Conservation (phyloP, 1,140 invertebrate genomes). For the Gryon sp. region DNA sequence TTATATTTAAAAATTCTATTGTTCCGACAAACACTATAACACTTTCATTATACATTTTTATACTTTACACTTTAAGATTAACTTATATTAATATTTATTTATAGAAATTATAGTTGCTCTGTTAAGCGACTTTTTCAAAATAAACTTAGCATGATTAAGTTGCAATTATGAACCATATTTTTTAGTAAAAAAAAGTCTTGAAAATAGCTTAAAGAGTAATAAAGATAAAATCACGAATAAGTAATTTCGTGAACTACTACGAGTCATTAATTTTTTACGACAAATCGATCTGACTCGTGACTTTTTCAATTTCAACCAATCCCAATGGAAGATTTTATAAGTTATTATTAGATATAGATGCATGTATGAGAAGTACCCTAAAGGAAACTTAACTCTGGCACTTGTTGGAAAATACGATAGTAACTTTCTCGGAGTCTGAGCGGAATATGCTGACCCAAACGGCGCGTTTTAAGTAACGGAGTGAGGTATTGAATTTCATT, state of each 20-base stretch:
- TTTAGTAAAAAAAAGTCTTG: background rate
- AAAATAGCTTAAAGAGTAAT: background rate
- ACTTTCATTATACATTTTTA: too few relatives aligned
- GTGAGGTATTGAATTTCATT: conserved; percentile 31
- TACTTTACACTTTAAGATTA: too few relatives aligned
- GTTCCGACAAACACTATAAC: too few relatives aligned
- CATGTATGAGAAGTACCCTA: conserved; percentile 1
- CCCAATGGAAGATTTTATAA: conserved; percentile 12
- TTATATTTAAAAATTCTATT: too few relatives aligned
- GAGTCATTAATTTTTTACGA: conserved; percentile 14
- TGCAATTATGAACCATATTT: too few relatives aligned
- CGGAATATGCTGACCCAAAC: conserved; percentile 38
- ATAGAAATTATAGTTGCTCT: too few relatives aligned
- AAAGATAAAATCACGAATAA: background rate
- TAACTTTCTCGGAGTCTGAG: conserved; percentile 27
- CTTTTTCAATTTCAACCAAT: conserved; percentile 12
- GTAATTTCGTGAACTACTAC: conserved; percentile 2
- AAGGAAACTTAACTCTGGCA: conserved; percentile 21
- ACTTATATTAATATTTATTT: too few relatives aligned
- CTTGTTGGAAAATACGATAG: conserved; percentile 19
- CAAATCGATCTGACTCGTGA: conserved; percentile 20
- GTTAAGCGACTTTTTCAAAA: too few relatives aligned
- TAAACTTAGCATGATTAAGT: too few relatives aligned
- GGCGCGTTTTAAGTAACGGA: conserved; percentile 20
- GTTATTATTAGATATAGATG: conserved; percentile 33